Evolutionary conservation across 2,888 invertebrate genomes (phyloP).

Genomic region (Plutella xylostella): DNA sequence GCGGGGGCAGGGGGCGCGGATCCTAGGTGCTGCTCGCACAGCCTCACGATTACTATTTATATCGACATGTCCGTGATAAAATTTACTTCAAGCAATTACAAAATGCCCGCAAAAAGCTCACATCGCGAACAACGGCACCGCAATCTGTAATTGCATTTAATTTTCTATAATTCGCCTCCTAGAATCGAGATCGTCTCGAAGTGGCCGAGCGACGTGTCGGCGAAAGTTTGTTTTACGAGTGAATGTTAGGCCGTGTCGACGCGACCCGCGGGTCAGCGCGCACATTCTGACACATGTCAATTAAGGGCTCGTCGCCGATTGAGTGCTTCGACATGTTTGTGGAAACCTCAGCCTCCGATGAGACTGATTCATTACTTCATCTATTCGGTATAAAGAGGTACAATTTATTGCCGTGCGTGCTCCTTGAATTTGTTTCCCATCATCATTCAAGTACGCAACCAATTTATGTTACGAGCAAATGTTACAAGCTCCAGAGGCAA

Average conservation of each 20-base stretch:
- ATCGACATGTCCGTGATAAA: slow-evolving; percentile 45
- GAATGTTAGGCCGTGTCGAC: slow-evolving; percentile 57
- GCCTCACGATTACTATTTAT: slow-evolving; percentile 34
- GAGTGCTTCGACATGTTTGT: slow-evolving; percentile 65
- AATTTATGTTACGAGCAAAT: slow-evolving; percentile 2
- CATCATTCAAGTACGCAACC: slow-evolving; percentile 18
- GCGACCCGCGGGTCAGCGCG: slow-evolving; percentile 60
- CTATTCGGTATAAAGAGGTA: slow-evolving; percentile 11
- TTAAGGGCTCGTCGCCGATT: slow-evolving; percentile 56
- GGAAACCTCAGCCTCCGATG: slow-evolving; percentile 48
- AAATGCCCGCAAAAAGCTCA: slow-evolving; percentile 6
- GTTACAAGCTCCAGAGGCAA: background rate
- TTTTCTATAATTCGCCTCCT: slow-evolving; percentile 1
- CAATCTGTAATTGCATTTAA: background rate
- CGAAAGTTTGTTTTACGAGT: slow-evolving; percentile 48
- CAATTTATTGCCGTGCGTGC: slow-evolving; percentile 29
- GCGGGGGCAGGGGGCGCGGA: background rate
- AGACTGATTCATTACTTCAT: slow-evolving; percentile 63
- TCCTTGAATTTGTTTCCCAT: slow-evolving; percentile 28
- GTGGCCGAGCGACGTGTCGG: slow-evolving; percentile 21
- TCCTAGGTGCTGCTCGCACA: background rate
- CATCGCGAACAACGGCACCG: background rate
- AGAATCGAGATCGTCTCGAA: slow-evolving; percentile 38
- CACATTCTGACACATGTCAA: slow-evolving; percentile 68
- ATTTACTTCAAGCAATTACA: slow-evolving; percentile 21